Evolutionary conservation across 64 coral and sea anemone genomes (phyloP).

Genomic region (Trachythela sp.): DNA sequence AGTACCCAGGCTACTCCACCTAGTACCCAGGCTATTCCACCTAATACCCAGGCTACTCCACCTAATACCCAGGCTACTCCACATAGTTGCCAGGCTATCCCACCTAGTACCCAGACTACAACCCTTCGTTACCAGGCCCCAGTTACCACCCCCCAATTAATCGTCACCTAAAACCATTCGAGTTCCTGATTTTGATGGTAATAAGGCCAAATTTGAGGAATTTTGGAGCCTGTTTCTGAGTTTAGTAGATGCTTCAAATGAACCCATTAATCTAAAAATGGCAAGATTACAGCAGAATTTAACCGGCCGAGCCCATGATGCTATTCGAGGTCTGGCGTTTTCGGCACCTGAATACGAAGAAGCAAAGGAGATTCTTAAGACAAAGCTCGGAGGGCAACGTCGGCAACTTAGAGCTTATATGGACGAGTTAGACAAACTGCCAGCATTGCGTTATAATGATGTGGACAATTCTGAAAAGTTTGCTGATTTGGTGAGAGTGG

Average conservation of each 20-base stretch:
- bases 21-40: too few species aligned
- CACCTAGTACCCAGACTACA: neutral
- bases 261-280: neutral
- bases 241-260: neutral
- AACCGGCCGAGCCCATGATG: neutral
- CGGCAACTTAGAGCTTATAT: conserved; percentile 27
- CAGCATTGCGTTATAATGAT: too few species aligned
- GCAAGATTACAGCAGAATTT: neutral
- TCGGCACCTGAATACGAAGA: conserved; percentile 33
- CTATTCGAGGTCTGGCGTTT: conserved; percentile 5
- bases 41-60: too few species aligned
- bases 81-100: too few species aligned
- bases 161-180: neutral
- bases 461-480: conserved; percentile 56
- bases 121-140: neutral
- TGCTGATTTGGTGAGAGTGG: conserved; percentile 38
- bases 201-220: conserved; percentile 37
- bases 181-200: neutral
- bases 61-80: too few species aligned
- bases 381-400: conserved; percentile 24
- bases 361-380: conserved; percentile 40
- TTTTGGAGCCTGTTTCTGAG: conserved; percentile 25
- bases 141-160: neutral
- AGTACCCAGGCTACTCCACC: too few species aligned
- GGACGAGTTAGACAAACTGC: conserved; percentile 34